Evolutionary conservation across 2,797 vertebrate genomes (phyloP).

Genomic region (Alcedo quadribrachys): DNA sequence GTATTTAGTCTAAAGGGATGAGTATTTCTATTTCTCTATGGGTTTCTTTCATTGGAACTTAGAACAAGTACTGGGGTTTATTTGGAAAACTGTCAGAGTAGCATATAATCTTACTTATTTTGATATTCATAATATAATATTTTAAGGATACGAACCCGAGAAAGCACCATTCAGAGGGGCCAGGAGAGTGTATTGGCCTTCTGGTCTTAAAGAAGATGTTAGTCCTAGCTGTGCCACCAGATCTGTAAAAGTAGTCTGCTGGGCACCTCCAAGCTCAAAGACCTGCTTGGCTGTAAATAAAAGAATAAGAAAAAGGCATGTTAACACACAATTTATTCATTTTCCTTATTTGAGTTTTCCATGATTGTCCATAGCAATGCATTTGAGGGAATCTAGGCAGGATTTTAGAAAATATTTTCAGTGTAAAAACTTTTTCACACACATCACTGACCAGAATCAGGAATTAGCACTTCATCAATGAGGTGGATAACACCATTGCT

Average conservation of each 20-base stretch:
- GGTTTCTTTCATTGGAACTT: neutral
- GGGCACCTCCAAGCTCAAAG: constrained; percentile 86
- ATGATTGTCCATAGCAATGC: neutral
- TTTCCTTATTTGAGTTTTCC: neutral
- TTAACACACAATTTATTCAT: neutral
- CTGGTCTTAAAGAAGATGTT: constrained; percentile 81
- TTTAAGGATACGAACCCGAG: constrained; percentile 81
- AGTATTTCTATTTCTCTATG: neutral
- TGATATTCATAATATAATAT: neutral
- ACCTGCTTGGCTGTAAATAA: constrained; percentile 90
- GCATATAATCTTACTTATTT: neutral
- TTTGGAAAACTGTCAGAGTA: neutral
- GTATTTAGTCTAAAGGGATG: neutral
- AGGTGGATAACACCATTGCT: constrained; percentile 96
- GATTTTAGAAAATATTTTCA: neutral
- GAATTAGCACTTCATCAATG: constrained; percentile 92
- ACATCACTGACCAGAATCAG: constrained; percentile 90
- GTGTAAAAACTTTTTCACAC: neutral
- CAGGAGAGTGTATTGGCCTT: constrained; percentile 91
- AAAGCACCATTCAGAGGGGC: constrained; percentile 90
- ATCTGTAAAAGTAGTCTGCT: constrained; percentile 89
- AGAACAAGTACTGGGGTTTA: neutral
- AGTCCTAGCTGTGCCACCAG: constrained; percentile 91
- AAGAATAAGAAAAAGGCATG: neutral
- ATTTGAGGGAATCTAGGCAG: neutral